Base-by-base conservation (phyloP, 2,888 invertebrate species). In the Crepidodera aurea region DNA sequence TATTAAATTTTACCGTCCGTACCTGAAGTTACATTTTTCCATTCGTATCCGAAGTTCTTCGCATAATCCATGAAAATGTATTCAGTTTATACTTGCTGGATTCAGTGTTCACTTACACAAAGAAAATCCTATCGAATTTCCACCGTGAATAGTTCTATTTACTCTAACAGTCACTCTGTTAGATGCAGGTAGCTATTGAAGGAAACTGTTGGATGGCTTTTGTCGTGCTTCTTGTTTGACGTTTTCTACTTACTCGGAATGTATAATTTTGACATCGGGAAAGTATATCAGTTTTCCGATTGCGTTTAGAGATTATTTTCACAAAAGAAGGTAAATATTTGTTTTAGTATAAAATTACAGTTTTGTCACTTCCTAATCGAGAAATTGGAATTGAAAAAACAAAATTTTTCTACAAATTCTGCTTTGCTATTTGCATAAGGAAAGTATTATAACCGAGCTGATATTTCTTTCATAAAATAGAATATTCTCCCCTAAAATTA, bases 51-150 rank as follows among this genome's bases (percentile, higher is more conserved):
- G 12, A 29, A 48, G 48, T 7, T 48, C 12, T 48, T 25, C 27
- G 27, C 10, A 48, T 27, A 27, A 48, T 48, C 48, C 48, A 48
- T 48, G 48, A 48, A 48, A 48, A 48, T 48, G 48, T 27, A 29
- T 48, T 48, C 48, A 29, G 48, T 48, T 48, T 48, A 48, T 48
- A 15, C 48, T 25, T 48, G 27, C 48, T 15, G 48, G 22, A 48
- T 48, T 16, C 15, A 29, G 29, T 27, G 13, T 48, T 48, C 48
- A 48, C 48, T 27, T 48, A 48, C 27, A 48, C 48, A 48, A 48
- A 48, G 48, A 48, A 48, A 48, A 48, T 29, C 29, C 48, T n/a
- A 48, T 48, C 48, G 48, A 48, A 25, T 48, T 48, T 48, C 48
- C 48, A 29, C 48, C 3, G 19, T 27, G 48, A 48, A 48, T 48